phyloP scores from a whole-genome alignment of 2,797 vertebrate species.

The Margarornis squamiger region DNA sequence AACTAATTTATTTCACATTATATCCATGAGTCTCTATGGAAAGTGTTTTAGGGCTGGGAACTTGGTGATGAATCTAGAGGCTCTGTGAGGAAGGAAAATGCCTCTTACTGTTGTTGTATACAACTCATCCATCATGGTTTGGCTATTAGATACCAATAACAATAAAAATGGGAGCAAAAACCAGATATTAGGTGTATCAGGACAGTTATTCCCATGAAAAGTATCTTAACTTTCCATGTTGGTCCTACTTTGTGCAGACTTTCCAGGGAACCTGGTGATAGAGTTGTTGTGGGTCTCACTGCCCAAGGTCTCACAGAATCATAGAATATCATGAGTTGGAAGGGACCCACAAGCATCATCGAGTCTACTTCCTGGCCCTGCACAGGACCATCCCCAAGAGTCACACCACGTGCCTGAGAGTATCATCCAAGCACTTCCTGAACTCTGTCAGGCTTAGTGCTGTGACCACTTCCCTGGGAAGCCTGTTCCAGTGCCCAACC shows the following conservation, averaged over 20 bases:
- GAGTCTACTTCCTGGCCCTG: rapidly evolving
- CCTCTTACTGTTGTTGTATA: not conserved
- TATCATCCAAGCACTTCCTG: rapidly evolving
- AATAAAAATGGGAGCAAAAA: not conserved
- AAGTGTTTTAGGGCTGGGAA: not conserved
- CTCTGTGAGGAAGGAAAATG: not conserved
- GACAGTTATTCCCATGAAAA: not conserved
- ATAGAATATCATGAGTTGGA: not conserved
- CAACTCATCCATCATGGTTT: not conserved
- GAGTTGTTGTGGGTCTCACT: not conserved
- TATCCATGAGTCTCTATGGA: not conserved
- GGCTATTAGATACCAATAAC: not conserved
- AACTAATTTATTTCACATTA: not conserved
- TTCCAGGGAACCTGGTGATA: not conserved
- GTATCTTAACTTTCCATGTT: not conserved
- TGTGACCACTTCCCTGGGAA: not conserved
- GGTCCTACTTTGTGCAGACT: not conserved
- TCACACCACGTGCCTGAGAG: not conserved
- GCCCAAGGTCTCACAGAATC: not conserved
- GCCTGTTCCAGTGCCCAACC: rapidly evolving
- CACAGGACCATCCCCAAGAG: not conserved
- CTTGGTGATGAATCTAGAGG: not conserved
- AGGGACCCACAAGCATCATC: not conserved
- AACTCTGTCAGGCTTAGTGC: not conserved
- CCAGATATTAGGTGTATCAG: not conserved